These are phyloP conservation scores for Todiramphus chloris DNA, from an alignment of 2,113 vertebrate species.

Conservation along the genomic window DNA sequence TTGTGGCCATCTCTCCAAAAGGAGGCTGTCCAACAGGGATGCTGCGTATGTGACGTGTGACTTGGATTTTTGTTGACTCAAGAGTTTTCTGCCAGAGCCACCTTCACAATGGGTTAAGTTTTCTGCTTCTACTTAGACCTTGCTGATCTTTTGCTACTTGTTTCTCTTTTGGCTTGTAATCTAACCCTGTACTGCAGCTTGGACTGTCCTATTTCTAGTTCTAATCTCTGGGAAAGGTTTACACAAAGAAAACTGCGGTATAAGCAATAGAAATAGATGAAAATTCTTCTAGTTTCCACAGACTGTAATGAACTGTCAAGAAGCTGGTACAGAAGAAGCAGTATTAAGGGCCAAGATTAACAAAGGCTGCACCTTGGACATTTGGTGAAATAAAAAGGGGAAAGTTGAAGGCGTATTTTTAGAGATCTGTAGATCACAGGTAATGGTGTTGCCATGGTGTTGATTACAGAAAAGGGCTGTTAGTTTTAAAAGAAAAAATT, in stretches of 20 bases:
- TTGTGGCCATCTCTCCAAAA: neutral
- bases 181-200: neutral
- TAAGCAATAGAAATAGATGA: neutral
- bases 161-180: neutral
- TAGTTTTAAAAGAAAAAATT: neutral
- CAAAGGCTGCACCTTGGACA: neutral
- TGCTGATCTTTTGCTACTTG: neutral
- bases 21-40: neutral
- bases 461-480: neutral
- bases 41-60: fast-evolving
- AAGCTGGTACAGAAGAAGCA: neutral
- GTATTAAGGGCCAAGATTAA: neutral
- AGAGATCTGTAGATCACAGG: neutral
- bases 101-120: neutral
- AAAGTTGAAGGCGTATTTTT: neutral
- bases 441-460: neutral
- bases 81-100: neutral
- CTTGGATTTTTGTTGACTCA: neutral
- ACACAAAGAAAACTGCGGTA: neutral
- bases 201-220: neutral
- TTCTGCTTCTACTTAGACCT: neutral
- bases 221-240: neutral
- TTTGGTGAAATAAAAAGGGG: neutral
- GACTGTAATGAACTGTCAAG: neutral
- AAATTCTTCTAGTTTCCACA: neutral